Evolutionary conservation across 2,888 invertebrate genomes (phyloP), one percentile per base, ranked within the genome.

Genomic region (Drosophila merina): DNA sequence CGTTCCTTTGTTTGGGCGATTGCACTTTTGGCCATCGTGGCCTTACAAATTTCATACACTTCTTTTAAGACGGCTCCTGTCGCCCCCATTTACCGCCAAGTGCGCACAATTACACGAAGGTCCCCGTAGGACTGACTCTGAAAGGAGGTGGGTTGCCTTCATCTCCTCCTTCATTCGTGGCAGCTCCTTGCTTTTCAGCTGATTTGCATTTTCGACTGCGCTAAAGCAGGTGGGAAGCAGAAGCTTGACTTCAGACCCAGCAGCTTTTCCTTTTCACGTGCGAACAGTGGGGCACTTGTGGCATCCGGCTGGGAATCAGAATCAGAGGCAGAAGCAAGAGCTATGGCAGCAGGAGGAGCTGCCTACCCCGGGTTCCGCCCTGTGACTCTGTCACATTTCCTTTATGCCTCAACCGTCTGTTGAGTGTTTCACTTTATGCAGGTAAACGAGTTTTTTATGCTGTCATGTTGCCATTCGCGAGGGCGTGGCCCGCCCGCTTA

Each of bases 341-440:
- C n/a, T n/a, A 28, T 4, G 2, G 28, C 28, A 4, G 28, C 1
- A 28, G 28, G 1, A 28, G 28, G 28, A 6, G 28, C 20, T 30
- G 10, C 40, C 57, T 14, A 44, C 44, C n/a, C 31, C 14, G 14
- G 25, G 14, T 47, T 10, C 49, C 20, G 36, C 25, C 26, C 42
- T 14, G 30, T 38, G 55, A 50, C 36, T 49, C 70, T 63, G 70
- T 71, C 74, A 73, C 70, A 73, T 71, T 88, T 79, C 84, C 88
- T 86, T 88, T 88, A 86, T 86, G 84, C 82, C 73, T 48, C 54
- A 88, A 74, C 69, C 83, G 79, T 86, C 82, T 86, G 82, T 68
- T 77, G 88, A 86, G 82, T 82, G 87, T 88, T 88, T 88, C 75
- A 81, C 80, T 86, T 88, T 88, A 88, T 88, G 88, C 82, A 82